Conservation (phyloP, 64 coral and sea anemone genomes). For the Anthopleura sola region DNA sequence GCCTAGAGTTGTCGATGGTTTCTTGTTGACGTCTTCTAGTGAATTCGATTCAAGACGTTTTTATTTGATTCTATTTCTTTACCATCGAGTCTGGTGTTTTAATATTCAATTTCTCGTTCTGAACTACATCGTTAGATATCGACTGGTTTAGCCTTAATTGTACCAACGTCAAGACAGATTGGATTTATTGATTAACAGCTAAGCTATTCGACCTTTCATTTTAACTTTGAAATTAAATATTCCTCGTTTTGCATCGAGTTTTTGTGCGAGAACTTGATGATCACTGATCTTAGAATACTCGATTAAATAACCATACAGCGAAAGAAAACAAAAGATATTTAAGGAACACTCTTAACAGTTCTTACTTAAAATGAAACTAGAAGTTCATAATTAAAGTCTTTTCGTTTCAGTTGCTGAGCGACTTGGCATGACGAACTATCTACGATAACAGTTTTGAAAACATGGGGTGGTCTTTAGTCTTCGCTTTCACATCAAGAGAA, state of each 20-base stretch:
- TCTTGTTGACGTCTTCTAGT: not conserved
- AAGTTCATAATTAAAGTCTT: not conserved
- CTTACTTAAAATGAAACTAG: not conserved
- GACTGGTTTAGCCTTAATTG: not conserved
- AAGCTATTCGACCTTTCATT: not conserved
- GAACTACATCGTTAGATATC: not conserved
- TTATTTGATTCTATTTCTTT: not conserved
- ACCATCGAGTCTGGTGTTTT: not conserved
- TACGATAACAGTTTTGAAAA: no score
- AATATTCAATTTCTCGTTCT: not conserved
- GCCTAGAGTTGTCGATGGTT: no score
- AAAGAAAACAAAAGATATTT: not conserved
- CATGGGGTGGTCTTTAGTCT: no score
- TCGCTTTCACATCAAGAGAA: no score
- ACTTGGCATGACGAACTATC: not conserved
- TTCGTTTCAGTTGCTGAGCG: not conserved
- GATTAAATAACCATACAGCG: not conserved
- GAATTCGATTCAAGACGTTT: not conserved
- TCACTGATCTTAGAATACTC: not conserved
- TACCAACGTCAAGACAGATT: not conserved
- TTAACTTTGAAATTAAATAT: not conserved
- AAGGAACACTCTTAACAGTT: not conserved
- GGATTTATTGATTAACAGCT: not conserved
- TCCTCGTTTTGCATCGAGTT: not conserved
- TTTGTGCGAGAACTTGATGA: not conserved